Evolutionary conservation across 1,140 invertebrate species (phyloP).

Genomic region (Parapsyche elsis): DNA sequence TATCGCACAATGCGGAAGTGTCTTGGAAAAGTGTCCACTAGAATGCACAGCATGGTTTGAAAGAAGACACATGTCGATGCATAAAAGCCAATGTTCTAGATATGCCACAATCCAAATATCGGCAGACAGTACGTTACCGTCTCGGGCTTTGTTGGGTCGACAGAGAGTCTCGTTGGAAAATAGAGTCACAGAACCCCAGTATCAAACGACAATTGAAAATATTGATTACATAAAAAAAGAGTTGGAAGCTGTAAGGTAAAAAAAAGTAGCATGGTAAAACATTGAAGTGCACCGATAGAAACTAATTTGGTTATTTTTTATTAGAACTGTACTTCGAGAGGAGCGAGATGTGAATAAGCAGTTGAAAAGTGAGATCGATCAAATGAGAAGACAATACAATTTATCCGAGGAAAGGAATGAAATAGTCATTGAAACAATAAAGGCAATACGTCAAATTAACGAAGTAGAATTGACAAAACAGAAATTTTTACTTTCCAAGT

Average conservation of each 20-base stretch:
- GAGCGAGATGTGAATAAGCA: constrained; percentile 37
- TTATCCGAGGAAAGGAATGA: constrained; percentile 52
- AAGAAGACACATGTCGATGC: constrained; percentile 69
- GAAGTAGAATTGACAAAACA: constrained; percentile 44
- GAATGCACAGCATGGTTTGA: constrained; percentile 74
- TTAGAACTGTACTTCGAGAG: background rate
- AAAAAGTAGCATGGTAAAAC: background rate
- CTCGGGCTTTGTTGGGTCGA: background rate
- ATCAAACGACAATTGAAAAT: constrained; percentile 12
- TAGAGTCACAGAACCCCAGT: background rate
- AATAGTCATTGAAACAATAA: constrained; percentile 46
- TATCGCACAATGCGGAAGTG: constrained; percentile 73
- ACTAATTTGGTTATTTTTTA: background rate
- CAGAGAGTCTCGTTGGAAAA: constrained; percentile 41
- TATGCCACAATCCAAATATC: background rate
- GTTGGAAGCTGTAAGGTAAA: constrained; percentile 3
- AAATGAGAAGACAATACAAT: constrained; percentile 50
- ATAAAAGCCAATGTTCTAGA: constrained; percentile 60
- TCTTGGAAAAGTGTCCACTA: constrained; percentile 74
- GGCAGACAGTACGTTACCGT: background rate
- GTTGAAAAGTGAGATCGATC: constrained; percentile 43
- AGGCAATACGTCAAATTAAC: constrained; percentile 38
- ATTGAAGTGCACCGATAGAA: background rate
- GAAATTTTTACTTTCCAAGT: constrained; percentile 8
- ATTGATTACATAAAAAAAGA: constrained; percentile 23